phyloP scores from a whole-genome alignment of 2,113 vertebrate genomes.

The Thermophis baileyi region DNA sequence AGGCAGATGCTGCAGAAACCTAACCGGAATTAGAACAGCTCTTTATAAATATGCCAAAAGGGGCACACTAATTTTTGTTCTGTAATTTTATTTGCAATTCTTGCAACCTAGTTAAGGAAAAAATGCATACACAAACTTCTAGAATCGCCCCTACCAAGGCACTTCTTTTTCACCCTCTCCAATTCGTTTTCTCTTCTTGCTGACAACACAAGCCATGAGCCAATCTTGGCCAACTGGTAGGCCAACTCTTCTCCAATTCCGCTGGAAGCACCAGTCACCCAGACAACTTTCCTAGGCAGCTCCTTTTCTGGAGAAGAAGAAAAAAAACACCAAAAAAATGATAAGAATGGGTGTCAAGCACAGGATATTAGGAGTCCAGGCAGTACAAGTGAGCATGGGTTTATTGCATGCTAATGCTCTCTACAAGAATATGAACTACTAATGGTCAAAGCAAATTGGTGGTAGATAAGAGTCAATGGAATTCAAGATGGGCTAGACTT shows the following conservation, averaged over 20 bases:
- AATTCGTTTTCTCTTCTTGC: slow-evolving; percentile 83
- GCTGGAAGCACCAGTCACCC: slow-evolving; percentile 94
- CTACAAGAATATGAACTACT: neutral
- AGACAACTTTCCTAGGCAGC: slow-evolving; percentile 84
- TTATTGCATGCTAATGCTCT: neutral
- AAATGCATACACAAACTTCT: neutral
- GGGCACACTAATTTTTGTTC: neutral
- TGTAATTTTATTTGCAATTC: neutral
- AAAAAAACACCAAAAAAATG: neutral
- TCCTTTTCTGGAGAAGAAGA: slow-evolving; percentile 69
- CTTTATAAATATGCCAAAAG: neutral
- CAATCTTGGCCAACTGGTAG: slow-evolving; percentile 83
- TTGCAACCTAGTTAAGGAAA: neutral
- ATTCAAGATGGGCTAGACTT: neutral
- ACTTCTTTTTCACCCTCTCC: slow-evolving; percentile 80
- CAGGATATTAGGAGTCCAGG: neutral
- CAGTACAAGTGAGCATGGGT: neutral
- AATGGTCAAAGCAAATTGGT: neutral
- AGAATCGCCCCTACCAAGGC: slow-evolving; percentile 76
- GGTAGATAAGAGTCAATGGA: neutral
- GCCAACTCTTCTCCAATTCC: slow-evolving; percentile 92
- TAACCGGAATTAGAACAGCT: no score
- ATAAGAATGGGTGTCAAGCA: slow-evolving; percentile 10
- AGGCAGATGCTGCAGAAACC: neutral
- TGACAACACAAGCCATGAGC: slow-evolving; percentile 83